Conservation (phyloP, 2,888 invertebrate genomes). For the Leucania comma region DNA sequence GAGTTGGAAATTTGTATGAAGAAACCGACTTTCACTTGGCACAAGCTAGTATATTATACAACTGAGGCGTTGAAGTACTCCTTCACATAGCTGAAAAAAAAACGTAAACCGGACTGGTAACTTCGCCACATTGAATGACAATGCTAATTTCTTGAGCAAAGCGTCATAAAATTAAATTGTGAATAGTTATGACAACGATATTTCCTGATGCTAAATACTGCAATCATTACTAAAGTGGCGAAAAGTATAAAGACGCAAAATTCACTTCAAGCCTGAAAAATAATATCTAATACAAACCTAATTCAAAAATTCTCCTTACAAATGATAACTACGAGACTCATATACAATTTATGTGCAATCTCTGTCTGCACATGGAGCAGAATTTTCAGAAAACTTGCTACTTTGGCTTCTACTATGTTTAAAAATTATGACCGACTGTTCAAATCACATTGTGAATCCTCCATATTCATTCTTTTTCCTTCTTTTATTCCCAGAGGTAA, state of each 20-base stretch:
- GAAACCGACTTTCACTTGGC: too few species aligned
- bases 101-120: too few species aligned
- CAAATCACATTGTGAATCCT: constrained; percentile 34
- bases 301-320: constrained; percentile 43
- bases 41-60: too few species aligned
- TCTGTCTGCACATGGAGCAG: constrained; percentile 34
- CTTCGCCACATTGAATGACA: too few species aligned
- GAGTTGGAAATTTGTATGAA: too few species aligned
- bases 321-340: constrained; percentile 51
- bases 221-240: background rate
- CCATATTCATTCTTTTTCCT: constrained; percentile 40
- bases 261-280: constrained; percentile 12
- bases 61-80: too few species aligned
- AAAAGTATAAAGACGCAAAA: background rate
- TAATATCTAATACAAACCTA: constrained; percentile 20
- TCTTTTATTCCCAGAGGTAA: constrained; percentile 9
- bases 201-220: background rate
- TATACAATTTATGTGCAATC: constrained; percentile 58
- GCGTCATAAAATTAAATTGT: too few species aligned
- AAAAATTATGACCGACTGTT: constrained; percentile 50
- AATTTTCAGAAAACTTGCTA: constrained; percentile 51
- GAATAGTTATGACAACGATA: background rate
- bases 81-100: too few species aligned
- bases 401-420: constrained; percentile 40
- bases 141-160: too few species aligned